Base-by-base conservation (phyloP, 64 coral and sea anemone genomes). In the Pocillopora damicornis region DNA sequence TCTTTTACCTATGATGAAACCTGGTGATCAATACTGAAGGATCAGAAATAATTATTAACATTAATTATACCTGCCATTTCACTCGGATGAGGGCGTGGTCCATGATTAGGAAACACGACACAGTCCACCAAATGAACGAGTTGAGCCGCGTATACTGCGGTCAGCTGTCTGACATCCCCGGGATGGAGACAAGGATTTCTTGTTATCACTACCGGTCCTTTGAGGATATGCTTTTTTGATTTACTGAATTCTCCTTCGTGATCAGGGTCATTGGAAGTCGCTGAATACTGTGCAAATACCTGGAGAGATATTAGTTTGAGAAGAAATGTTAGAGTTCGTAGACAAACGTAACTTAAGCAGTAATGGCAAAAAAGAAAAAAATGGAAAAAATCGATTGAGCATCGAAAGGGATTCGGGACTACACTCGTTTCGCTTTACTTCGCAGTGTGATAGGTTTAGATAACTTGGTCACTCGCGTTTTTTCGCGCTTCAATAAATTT, bases 231-330 rank as follows among this genome's bases (percentile, higher is more conserved):
- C 56, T 61, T 73, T 30, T 59, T 71, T 17, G 62, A 82, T 16
- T 60, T 71, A 58, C 76, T 86, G 30, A 94, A 90, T 37, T 87
- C 88, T 59, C 80, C 77, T 60, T 90, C 76, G 18, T 60, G 76
- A 56, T 93, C 87, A 15, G 73, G 80, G 37, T 92, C 77, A 35
- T 18, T 87, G 15, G 90, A 92, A 15, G 86, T 76, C 51, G 61
- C 79, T 4, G 96, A 88, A 75, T 88, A 98, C 79, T 98, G 96
- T 62, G 90, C 93, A 65, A 98, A 98, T 3, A 94, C 90, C 90
- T 92, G 36, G 0, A 35, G 68, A 89, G 15, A 71, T 4, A 7
- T 7, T 7, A 51, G 42, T 51, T 51, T 51, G 30, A 51, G 42
- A 51, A 51, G 18, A 6, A 38, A 79, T 58, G 59, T 79, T 8